phyloP scores from a whole-genome alignment of 92 coral and sea anemone genomes.

The Paragorgia papillata region DNA sequence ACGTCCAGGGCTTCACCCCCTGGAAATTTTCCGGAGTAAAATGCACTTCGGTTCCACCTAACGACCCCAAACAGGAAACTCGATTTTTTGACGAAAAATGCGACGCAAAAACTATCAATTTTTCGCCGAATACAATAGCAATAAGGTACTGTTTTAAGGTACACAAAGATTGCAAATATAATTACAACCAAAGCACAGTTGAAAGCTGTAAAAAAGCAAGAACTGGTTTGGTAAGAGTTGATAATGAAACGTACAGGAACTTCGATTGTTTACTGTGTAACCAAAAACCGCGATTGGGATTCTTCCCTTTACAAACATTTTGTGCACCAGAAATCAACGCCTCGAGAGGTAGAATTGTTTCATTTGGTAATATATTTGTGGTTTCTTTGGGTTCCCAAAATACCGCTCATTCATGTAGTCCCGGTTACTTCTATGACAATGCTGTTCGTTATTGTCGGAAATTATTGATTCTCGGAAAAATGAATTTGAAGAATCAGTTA shows the following conservation, averaged over 20 bases:
- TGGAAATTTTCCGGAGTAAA: neutral
- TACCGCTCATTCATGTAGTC: neutral
- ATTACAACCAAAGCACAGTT: neutral
- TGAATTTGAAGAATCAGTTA: neutral
- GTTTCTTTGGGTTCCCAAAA: neutral
- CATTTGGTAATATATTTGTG: neutral
- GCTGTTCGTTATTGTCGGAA: neutral
- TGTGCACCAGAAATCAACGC: too few species aligned
- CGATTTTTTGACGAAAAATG: neutral
- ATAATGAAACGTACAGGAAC: neutral
- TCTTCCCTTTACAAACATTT: too few species aligned
- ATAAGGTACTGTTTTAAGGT: neutral
- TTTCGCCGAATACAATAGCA: neutral
- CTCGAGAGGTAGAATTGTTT: neutral
- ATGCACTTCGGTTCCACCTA: neutral
- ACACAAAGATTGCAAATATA: neutral
- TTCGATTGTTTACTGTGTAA: constrained; percentile 11
- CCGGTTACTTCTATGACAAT: neutral
- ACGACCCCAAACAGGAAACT: too few species aligned
- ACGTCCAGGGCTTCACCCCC: neutral
- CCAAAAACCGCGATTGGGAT: too few species aligned
- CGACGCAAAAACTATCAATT: neutral
- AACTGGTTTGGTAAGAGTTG: neutral
- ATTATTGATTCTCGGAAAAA: neutral
- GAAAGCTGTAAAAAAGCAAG: neutral